phyloP scores from a whole-genome alignment of 1,140 invertebrate genomes.

The Microvelia longipes region DNA sequence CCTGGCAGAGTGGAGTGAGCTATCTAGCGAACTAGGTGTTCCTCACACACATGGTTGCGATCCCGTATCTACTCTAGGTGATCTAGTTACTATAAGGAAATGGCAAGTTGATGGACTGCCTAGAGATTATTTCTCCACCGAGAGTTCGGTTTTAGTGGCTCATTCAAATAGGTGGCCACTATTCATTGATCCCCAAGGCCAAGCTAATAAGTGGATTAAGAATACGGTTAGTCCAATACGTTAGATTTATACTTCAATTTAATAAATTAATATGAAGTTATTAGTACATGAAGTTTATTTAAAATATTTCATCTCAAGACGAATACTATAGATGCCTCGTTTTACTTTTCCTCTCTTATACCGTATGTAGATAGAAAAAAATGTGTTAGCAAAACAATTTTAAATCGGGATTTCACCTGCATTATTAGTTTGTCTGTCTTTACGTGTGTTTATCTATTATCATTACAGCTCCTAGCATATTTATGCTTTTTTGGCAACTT shows the following conservation, averaged over 20 bases:
- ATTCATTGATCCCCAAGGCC: conserved; percentile 54
- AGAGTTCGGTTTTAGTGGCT: conserved; percentile 48
- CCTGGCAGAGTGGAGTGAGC: conserved; percentile 24
- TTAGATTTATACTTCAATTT: not conserved
- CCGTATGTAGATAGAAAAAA: no score
- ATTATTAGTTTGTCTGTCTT: no score
- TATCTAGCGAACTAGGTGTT: conserved; percentile 23
- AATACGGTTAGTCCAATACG: conserved; percentile 37
- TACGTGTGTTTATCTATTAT: no score
- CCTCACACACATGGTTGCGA: conserved; percentile 41
- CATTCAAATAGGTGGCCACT: conserved; percentile 45
- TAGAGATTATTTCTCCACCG: conserved; percentile 45
- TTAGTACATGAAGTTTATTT: no score
- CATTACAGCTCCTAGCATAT: no score
- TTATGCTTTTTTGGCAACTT: no score
- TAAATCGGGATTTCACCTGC: no score
- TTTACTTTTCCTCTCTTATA: no score
- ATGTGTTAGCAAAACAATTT: no score
- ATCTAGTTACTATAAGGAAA: conserved; percentile 40
- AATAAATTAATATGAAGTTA: no score
- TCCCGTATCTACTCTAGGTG: conserved; percentile 41
- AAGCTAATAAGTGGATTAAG: conserved; percentile 57
- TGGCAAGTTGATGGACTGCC: conserved; percentile 56
- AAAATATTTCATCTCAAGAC: conserved; percentile 2
- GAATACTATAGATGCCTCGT: not conserved